A percentile compares a stretch with the other conserved stretches of the same genome.
Conservation (phyloP, 2,888 invertebrate species). For the Gastrophysa polygoni region DNA sequence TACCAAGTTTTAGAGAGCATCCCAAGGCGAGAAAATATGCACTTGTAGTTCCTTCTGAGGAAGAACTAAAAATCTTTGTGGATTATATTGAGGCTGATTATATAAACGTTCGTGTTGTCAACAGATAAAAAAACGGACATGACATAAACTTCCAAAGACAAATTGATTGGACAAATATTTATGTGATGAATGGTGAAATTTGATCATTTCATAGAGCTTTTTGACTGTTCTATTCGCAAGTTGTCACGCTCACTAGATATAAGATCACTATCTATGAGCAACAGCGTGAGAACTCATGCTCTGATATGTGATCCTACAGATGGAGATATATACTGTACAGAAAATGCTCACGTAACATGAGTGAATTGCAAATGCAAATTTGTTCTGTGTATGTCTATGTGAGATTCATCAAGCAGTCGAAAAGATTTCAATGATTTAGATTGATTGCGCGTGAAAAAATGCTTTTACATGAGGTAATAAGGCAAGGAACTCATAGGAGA, state of each 20-base stretch:
- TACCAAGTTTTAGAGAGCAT: no score
- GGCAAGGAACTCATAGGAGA: no score
- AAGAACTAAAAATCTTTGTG: no score
- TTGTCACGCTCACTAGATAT: conserved; percentile 23
- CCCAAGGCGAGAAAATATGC: no score
- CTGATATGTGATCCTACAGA: conserved; percentile 18
- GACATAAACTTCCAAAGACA: neutral
- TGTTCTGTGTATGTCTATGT: neutral
- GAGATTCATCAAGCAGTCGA: neutral
- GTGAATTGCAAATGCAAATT: conserved; percentile 1
- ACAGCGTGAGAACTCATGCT: conserved; percentile 28
- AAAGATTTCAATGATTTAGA: neutral
- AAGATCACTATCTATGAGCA: conserved; percentile 24
- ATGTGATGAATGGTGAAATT: no score
- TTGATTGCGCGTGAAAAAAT: neutral
- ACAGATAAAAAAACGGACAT: no score
- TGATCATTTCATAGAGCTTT: neutral
- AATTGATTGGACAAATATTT: neutral
- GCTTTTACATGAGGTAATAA: no score
- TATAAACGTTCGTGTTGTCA: no score
- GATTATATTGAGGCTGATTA: no score
- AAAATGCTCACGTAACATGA: conserved; percentile 6
- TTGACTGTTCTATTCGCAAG: neutral
- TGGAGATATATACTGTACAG: neutral
- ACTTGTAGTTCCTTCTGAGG: no score